phyloP scores from a whole-genome alignment of 92 coral and sea anemone genomes.

The Muricea muricata region DNA sequence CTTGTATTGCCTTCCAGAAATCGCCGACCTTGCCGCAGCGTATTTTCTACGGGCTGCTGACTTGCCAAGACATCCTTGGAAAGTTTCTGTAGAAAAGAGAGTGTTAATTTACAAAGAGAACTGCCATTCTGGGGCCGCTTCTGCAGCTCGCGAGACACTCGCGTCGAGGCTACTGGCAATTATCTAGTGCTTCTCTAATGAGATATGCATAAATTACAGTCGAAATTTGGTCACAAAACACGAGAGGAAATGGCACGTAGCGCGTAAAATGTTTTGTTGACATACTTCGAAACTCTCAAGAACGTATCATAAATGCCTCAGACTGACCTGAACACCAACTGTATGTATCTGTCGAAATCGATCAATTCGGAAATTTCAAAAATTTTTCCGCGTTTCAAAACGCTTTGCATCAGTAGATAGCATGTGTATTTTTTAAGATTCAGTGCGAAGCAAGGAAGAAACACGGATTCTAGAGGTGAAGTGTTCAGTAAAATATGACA shows the following conservation, averaged over 20 bases:
- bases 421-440: slow-evolving; percentile 6
- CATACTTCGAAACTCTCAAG: slow-evolving; percentile 25
- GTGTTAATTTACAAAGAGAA: not conserved
- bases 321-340: not conserved
- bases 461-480: slow-evolving; percentile 12
- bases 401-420: slow-evolving; percentile 19
- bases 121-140: not conserved
- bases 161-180: not conserved
- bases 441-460: not conserved
- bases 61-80: slow-evolving; percentile 94
- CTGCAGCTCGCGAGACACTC: not conserved
- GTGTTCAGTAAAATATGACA: not conserved
- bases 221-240: not conserved
- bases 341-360: not conserved
- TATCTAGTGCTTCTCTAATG: slow-evolving; percentile 12
- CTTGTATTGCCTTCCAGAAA: slow-evolving; percentile 84
- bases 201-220: slow-evolving; percentile 33
- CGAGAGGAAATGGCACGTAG: slow-evolving; percentile 27
- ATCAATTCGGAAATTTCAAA: not conserved
- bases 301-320: not conserved
- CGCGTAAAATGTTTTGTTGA: not conserved
- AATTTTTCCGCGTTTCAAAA: not conserved
- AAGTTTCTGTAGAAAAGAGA: slow-evolving; percentile 68
- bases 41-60: slow-evolving; percentile 91
- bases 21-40: slow-evolving; percentile 83